Conservation (phyloP, 2,797 vertebrate genomes). For the Rhinella marina region DNA sequence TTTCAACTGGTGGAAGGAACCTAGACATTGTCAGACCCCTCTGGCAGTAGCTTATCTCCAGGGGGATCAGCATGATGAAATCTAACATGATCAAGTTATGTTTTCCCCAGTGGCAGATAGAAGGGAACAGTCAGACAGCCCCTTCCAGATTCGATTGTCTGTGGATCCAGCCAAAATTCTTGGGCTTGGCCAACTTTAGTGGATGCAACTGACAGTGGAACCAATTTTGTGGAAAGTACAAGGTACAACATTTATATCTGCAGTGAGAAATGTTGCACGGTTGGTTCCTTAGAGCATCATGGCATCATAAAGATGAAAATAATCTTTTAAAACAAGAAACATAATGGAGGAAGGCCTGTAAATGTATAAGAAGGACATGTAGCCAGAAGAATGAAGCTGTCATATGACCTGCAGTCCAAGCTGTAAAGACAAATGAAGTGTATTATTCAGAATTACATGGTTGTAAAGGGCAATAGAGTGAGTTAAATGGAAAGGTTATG, state of each 20-base stretch:
- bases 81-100: neutral
- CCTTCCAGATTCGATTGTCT: neutral
- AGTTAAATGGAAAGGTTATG: neutral
- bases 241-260: neutral
- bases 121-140: neutral
- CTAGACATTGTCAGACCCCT: neutral
- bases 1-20: no score
- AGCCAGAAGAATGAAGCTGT: neutral
- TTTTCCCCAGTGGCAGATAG: neutral
- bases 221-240: neutral
- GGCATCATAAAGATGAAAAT: neutral
- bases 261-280: neutral
- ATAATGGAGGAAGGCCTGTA: neutral
- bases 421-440: conserved; percentile 44
- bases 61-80: no score
- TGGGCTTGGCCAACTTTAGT: neutral
- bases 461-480: conserved; percentile 26
- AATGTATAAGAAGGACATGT: neutral
- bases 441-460: conserved; percentile 23
- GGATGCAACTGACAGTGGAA: neutral
- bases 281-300: neutral
- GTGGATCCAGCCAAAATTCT: neutral
- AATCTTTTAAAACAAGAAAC: neutral
- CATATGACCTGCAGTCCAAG: neutral
- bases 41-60: no score